These are phyloP conservation scores for Pocillopora grandis DNA, from an alignment of 92 coral and sea anemone species.

Conservation along the genomic window DNA sequence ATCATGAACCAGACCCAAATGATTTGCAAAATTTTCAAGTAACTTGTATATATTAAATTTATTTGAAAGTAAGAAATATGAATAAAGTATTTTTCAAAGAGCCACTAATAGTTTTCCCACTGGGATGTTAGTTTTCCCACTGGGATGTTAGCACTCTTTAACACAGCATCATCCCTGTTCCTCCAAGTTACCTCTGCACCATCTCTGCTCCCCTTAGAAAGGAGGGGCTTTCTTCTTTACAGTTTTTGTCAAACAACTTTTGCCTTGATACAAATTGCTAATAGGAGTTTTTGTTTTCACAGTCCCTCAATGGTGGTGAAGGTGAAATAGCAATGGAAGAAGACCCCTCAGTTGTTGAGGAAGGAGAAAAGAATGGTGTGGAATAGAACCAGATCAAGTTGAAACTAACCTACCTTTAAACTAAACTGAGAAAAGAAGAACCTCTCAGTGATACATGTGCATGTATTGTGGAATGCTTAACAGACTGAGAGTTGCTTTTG, in stretches of 20 bases:
- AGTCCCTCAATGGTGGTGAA: conserved; percentile 51
- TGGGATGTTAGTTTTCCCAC: too few species aligned
- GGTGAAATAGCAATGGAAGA: conserved; percentile 36
- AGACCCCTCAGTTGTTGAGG: conserved; percentile 28
- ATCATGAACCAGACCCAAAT: too few species aligned
- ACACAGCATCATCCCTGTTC: too few species aligned
- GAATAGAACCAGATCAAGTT: conserved; percentile 3
- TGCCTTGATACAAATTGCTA: not conserved
- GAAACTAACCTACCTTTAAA: not conserved
- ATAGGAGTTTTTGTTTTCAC: not conserved
- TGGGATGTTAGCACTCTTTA: too few species aligned
- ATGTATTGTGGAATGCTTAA: not conserved
- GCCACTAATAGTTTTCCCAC: too few species aligned
- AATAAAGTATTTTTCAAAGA: too few species aligned
- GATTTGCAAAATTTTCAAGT: too few species aligned
- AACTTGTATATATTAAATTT: too few species aligned
- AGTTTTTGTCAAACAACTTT: not conserved
- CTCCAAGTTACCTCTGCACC: too few species aligned
- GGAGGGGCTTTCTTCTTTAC: not conserved
- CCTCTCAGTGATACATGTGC: too few species aligned
- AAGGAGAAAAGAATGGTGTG: conserved; percentile 44
- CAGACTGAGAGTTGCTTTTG: not conserved
- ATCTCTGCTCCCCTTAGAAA: not conserved
- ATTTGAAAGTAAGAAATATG: too few species aligned
- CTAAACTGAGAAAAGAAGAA: not conserved